A percentile compares a stretch with the other conserved stretches of the same genome.
Evolutionary conservation across 1,140 invertebrate species (phyloP).

Genomic region (Bathynomus jamesi): DNA sequence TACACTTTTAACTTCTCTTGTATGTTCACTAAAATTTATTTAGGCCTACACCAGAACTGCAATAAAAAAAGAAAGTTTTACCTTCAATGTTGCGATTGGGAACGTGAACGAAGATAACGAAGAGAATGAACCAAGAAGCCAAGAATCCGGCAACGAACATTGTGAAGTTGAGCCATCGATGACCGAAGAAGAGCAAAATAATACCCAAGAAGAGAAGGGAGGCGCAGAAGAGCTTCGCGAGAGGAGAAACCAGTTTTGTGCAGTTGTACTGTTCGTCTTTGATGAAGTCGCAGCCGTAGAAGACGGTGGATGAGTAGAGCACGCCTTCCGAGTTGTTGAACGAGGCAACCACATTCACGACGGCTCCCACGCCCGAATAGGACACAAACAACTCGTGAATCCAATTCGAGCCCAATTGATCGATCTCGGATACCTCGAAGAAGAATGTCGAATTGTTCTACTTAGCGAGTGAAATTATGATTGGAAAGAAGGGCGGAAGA

Average conservation of each 20-base stretch:
- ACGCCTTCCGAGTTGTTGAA: conserved; percentile 21
- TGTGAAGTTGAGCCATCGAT: conserved; percentile 55
- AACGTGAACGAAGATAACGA: conserved; percentile 36
- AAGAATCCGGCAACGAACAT: conserved; percentile 48
- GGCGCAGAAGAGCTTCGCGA: conserved; percentile 47
- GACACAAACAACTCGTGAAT: conserved; percentile 56
- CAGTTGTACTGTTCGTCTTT: conserved; percentile 30
- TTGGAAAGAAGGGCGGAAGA: too few species aligned
- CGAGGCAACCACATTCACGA: conserved; percentile 26
- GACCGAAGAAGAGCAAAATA: conserved; percentile 54
- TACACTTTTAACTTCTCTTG: too few species aligned
- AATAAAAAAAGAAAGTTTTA: too few species aligned
- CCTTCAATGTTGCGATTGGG: conserved; percentile 33
- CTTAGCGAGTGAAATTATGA: too few species aligned
- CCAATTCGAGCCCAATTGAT: too few species aligned
- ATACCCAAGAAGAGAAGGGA: conserved; percentile 52
- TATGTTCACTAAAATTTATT: too few species aligned
- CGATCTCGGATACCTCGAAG: too few species aligned
- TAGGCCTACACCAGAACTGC: too few species aligned
- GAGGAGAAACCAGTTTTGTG: conserved; percentile 31
- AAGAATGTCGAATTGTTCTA: too few species aligned
- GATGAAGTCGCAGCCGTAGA: conserved; percentile 54
- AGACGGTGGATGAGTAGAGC: conserved; percentile 57
- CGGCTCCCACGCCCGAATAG: conserved; percentile 39
- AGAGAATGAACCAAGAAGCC: conserved; percentile 26